Evolutionary conservation across 2,888 invertebrate genomes (phyloP).

Genomic region (Andrena chrysosceles): DNA sequence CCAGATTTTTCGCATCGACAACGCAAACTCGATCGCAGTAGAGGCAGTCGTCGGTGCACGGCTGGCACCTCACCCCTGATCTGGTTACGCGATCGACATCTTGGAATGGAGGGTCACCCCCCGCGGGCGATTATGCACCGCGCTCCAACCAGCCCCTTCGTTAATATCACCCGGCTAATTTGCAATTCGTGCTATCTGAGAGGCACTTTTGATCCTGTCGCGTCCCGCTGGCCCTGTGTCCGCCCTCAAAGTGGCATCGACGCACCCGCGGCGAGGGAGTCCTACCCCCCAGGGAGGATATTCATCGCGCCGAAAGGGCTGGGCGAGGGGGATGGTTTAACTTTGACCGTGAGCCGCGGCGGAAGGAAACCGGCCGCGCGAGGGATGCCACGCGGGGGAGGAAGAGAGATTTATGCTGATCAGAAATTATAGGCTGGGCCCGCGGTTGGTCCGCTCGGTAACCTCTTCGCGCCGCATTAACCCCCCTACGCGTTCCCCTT

Average conservation of each 20-base stretch:
- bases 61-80: constrained; percentile 4
- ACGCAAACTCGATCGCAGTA: not conserved
- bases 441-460: constrained; percentile 59
- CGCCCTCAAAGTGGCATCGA: constrained; percentile 63
- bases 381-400: constrained; percentile 46
- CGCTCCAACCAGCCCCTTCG: constrained; percentile 45
- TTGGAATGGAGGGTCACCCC: constrained; percentile 11
- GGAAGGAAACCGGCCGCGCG: constrained; percentile 58
- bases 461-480: constrained; percentile 69
- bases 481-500: constrained; percentile 20
- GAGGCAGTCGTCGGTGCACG: not conserved
- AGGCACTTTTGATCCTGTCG: constrained; percentile 72
- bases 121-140: constrained; percentile 61
- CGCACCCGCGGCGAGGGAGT: constrained; percentile 7
- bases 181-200: constrained; percentile 71
- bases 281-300: constrained; percentile 45
- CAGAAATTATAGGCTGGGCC: constrained; percentile 73
- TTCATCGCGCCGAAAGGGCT: constrained; percentile 57
- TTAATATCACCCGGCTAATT: constrained; percentile 66
- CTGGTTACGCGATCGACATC: constrained; percentile 24
- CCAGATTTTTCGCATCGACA: constrained; percentile 33
- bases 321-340: constrained; percentile 57
- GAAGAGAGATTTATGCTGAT: constrained; percentile 73
- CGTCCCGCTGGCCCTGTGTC: constrained; percentile 63
- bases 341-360: constrained; percentile 68